A percentile compares a stretch with the other conserved stretches of the same genome.
phyloP scores from a whole-genome alignment of 2,888 invertebrate genomes.

The Andrena haemorrhoa region DNA sequence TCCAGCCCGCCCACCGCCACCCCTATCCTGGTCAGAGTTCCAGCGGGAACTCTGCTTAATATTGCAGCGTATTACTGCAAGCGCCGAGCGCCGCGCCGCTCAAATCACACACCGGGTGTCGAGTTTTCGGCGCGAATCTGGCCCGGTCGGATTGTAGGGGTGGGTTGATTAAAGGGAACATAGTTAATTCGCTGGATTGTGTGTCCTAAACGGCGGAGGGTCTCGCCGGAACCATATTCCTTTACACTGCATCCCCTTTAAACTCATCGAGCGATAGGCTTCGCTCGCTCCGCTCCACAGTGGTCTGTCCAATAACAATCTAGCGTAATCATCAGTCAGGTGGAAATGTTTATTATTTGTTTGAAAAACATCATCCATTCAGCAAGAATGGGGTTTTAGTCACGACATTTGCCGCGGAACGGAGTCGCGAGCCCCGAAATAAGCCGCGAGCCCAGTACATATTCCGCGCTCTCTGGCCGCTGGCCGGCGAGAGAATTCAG shows the following conservation, averaged over 20 bases:
- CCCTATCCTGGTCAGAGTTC: slow-evolving; percentile 37
- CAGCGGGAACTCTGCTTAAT: slow-evolving; percentile 76
- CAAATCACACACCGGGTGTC: slow-evolving; percentile 67
- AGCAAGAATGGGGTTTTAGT: background rate
- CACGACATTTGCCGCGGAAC: slow-evolving; percentile 6
- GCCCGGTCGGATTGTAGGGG: background rate
- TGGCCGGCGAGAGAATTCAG: slow-evolving; percentile 35
- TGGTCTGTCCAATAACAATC: too few relatives aligned
- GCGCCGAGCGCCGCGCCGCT: slow-evolving; percentile 46
- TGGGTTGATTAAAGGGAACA: slow-evolving; percentile 22
- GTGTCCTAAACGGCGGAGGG: background rate
- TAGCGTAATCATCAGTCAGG: too few relatives aligned
- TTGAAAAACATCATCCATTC: too few relatives aligned
- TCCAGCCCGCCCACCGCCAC: too few relatives aligned
- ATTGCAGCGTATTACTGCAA: slow-evolving; percentile 77
- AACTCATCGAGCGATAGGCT: too few relatives aligned
- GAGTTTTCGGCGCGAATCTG: slow-evolving; percentile 40
- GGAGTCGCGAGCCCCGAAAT: slow-evolving; percentile 23
- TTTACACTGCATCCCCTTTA: too few relatives aligned
- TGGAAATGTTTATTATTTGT: too few relatives aligned
- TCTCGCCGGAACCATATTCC: background rate
- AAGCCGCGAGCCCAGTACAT: slow-evolving; percentile 28
- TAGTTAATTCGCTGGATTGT: background rate
- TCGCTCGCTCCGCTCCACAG: too few relatives aligned
- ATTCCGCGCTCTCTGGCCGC: slow-evolving; percentile 13